These are phyloP conservation scores for Pelobates cultripes DNA, from an alignment of 2,797 vertebrate species.

Conservation along the genomic window DNA sequence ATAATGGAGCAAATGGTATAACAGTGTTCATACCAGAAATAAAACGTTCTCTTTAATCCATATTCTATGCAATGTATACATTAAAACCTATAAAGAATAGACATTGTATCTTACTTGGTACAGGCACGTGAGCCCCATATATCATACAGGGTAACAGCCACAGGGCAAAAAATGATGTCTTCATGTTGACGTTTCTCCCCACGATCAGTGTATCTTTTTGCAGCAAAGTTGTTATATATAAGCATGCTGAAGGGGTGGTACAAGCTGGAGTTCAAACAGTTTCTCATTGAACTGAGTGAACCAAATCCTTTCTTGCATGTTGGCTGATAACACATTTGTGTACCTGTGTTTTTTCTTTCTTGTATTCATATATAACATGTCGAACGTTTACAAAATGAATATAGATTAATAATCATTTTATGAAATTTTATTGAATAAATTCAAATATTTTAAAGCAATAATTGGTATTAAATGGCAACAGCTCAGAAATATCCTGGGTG, in stretches of 20 bases:
- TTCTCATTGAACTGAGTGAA: neutral
- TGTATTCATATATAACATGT: no score
- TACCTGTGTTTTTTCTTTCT: no score
- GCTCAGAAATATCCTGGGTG: no score
- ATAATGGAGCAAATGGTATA: no score
- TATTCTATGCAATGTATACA: neutral
- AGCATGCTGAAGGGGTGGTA: slow-evolving; percentile 18
- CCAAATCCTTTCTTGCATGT: neutral
- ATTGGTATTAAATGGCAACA: no score
- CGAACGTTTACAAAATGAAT: no score
- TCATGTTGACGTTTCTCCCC: slow-evolving; percentile 22
- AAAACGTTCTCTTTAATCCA: neutral
- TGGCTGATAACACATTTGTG: no score
- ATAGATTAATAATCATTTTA: no score
- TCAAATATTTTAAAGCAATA: no score
- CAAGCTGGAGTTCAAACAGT: neutral
- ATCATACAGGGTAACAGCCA: slow-evolving; percentile 33
- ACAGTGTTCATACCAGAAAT: no score
- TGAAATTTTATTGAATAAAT: no score
- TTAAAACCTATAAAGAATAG: neutral
- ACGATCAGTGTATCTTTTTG: neutral
- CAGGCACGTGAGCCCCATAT: slow-evolving; percentile 5
- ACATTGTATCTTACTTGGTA: neutral
- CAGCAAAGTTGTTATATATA: slow-evolving; percentile 25
- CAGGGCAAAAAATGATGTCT: slow-evolving; percentile 22